Percentiles rank a stretch among this genome's conserved stretches.
Evolutionary conservation across 2,888 invertebrate genomes (phyloP).

Genomic region (Philopedon plagiatum): DNA sequence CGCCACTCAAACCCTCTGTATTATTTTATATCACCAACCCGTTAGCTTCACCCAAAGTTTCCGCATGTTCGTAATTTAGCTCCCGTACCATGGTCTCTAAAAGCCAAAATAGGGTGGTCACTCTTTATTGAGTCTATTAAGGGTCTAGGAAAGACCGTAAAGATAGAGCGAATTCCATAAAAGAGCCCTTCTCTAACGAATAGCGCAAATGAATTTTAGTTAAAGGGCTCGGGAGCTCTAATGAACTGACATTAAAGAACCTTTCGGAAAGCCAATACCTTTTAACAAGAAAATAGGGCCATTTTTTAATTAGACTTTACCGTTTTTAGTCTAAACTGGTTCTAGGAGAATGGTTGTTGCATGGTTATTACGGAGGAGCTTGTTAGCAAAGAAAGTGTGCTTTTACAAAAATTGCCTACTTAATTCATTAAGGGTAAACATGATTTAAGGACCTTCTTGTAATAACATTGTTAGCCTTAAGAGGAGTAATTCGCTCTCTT

Average conservation of each 20-base stretch:
- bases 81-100: not conserved
- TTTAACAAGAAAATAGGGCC: conserved; percentile 13
- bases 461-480: no score
- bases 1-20: no score
- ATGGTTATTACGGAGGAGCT: not conserved
- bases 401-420: no score
- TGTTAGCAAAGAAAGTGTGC: no score
- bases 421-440: no score
- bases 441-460: no score
- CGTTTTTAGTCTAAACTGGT: not conserved
- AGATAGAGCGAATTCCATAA: conserved; percentile 33
- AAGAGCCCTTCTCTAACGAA: conserved; percentile 35
- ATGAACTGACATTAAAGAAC: conserved; percentile 17
- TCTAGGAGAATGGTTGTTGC: not conserved
- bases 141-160: conserved; percentile 28
- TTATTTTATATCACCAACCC: no score
- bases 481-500: no score
- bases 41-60: not conserved
- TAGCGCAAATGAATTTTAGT: conserved; percentile 39
- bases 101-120: conserved; percentile 37
- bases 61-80: conserved; percentile 3
- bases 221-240: conserved; percentile 25
- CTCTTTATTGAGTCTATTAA: conserved; percentile 34
- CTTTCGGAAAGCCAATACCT: conserved; percentile 10
- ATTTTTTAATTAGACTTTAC: conserved; percentile 13